A percentile compares a stretch with the other conserved stretches of the same genome.
Conservation (phyloP, 2,797 vertebrate genomes). For the Orestias chungarensis region DNA sequence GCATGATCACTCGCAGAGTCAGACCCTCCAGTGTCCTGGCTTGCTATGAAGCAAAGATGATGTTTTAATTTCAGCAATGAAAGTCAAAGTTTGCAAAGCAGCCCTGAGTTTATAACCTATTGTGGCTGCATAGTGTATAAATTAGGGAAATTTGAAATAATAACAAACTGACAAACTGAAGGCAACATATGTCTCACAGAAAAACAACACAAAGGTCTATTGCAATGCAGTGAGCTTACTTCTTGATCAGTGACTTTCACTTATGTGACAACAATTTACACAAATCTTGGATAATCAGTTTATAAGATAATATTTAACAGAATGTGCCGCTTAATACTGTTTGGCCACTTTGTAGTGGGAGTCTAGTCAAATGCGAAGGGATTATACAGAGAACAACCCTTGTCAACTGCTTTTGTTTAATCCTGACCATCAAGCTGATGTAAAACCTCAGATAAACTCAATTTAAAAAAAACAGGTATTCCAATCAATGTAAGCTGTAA, state of each 20-base stretch:
- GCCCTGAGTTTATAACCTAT: neutral
- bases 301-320: neutral
- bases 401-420: slow-evolving; percentile 53
- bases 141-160: neutral
- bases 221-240: no score
- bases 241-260: neutral
- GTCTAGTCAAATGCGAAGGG: slow-evolving; percentile 59
- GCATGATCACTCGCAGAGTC: slow-evolving; percentile 50
- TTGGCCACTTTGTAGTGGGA: slow-evolving; percentile 16
- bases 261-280: neutral
- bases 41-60: neutral
- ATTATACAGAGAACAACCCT: slow-evolving; percentile 53
- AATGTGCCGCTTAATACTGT: neutral
- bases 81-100: neutral
- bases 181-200: neutral
- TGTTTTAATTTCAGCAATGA: neutral
- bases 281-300: neutral
- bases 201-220: neutral
- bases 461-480: slow-evolving; percentile 3
- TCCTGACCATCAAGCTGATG: slow-evolving; percentile 28
- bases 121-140: neutral
- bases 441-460: slow-evolving; percentile 28
- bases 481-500: neutral
- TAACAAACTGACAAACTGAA: neutral
- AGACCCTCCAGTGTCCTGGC: neutral